Conservation (phyloP, 2,113 vertebrate species). For the Barnardius zonarius region DNA sequence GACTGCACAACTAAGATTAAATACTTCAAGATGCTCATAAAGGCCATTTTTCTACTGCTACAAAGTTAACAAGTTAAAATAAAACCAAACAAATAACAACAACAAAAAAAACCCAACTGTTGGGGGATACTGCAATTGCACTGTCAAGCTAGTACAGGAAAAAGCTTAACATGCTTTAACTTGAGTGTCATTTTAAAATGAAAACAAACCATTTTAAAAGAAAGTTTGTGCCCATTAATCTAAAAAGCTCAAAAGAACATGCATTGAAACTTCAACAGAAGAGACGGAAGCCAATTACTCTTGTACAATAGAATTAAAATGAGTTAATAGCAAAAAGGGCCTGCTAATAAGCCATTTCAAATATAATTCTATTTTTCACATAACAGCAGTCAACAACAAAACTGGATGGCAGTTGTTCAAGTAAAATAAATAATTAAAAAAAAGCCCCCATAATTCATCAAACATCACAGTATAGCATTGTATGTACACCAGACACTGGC, state of each 20-base stretch:
- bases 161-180: conserved; percentile 64
- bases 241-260: conserved; percentile 62
- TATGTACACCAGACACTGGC: neutral
- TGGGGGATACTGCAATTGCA: neutral
- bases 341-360: conserved; percentile 61
- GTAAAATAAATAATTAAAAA: neutral
- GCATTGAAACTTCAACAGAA: conserved; percentile 39
- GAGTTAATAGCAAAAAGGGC: conserved; percentile 51
- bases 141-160: neutral
- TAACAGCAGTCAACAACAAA: conserved; percentile 31
- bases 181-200: conserved; percentile 27
- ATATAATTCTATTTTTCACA: conserved; percentile 34
- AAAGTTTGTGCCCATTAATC: conserved; percentile 37
- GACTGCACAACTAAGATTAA: neutral
- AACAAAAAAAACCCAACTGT: neutral
- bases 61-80: neutral
- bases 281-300: neutral
- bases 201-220: conserved; percentile 49
- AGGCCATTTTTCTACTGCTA: neutral
- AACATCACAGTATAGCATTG: neutral
- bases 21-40: conserved; percentile 7
- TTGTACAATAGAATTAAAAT: conserved; percentile 57
- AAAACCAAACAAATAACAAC: neutral
- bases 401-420: conserved; percentile 71
- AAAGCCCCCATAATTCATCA: neutral